Conservation (phyloP, 2,797 vertebrate genomes). For the Sylvilagus floridanus region DNA sequence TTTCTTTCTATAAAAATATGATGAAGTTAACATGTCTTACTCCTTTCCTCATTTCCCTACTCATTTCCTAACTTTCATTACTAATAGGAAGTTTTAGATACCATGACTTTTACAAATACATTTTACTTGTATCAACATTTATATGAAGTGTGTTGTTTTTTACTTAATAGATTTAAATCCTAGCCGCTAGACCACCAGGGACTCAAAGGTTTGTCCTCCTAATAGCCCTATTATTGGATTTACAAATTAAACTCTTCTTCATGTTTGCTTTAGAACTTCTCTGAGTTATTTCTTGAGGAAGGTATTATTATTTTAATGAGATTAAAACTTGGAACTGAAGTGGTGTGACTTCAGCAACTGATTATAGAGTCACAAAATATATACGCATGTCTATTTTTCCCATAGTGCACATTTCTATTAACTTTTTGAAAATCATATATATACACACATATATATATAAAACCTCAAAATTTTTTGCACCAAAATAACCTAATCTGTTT, state of each 20-base stretch:
- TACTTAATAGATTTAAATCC: not conserved
- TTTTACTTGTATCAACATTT: not conserved
- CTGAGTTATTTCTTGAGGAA: not conserved
- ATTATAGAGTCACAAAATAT: not conserved
- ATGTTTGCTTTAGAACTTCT: not conserved
- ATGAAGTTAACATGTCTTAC: not conserved
- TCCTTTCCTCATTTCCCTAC: not conserved
- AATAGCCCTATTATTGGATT: not conserved
- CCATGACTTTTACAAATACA: not conserved
- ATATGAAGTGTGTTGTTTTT: not conserved
- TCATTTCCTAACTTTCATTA: constrained; percentile 20
- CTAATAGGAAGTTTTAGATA: not conserved
- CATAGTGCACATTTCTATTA: not conserved
- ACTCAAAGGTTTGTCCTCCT: not conserved
- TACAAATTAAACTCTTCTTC: constrained; percentile 23
- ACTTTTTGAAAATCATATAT: no score
- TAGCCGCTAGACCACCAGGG: not conserved
- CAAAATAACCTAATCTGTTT: no score
- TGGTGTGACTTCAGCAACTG: not conserved
- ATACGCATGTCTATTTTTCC: not conserved
- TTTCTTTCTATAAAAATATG: constrained; percentile 1
- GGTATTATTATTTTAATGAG: not conserved
- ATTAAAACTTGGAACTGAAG: not conserved
- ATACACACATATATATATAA: no score
- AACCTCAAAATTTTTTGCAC: no score